Conservation (phyloP, 2,113 vertebrate species). For the Proteles cristata region DNA sequence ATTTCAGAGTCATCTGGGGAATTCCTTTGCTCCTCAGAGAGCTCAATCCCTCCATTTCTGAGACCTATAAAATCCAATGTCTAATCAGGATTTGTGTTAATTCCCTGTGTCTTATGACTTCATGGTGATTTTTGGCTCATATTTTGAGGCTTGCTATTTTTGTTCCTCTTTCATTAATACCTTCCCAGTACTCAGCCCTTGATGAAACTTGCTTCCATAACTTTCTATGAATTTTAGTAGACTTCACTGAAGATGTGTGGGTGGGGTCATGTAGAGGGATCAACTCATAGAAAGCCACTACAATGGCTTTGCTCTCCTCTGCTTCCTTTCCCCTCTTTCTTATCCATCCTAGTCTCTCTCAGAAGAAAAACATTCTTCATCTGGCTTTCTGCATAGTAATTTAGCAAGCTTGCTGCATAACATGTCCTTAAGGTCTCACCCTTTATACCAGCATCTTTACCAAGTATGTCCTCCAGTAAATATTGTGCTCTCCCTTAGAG, state of each 20-base stretch:
- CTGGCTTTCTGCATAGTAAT: neutral
- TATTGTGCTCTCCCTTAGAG: neutral
- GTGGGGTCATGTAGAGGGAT: neutral
- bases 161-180: neutral
- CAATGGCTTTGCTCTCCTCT: neutral
- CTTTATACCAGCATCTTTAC: neutral
- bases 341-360: neutral
- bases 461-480: constrained; percentile 29
- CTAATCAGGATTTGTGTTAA: neutral
- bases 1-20: neutral
- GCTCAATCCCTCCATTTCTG: neutral
- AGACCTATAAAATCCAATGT: neutral
- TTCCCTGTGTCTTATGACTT: neutral
- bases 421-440: neutral
- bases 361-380: neutral
- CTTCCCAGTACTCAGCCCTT: neutral
- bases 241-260: neutral
- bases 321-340: neutral
- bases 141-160: neutral
- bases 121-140: neutral
- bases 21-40: neutral
- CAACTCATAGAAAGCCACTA: neutral
- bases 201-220: neutral
- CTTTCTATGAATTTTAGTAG: neutral
- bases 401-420: neutral